Conservation (phyloP, 1,140 invertebrate genomes). For the Glomeris maerens region DNA sequence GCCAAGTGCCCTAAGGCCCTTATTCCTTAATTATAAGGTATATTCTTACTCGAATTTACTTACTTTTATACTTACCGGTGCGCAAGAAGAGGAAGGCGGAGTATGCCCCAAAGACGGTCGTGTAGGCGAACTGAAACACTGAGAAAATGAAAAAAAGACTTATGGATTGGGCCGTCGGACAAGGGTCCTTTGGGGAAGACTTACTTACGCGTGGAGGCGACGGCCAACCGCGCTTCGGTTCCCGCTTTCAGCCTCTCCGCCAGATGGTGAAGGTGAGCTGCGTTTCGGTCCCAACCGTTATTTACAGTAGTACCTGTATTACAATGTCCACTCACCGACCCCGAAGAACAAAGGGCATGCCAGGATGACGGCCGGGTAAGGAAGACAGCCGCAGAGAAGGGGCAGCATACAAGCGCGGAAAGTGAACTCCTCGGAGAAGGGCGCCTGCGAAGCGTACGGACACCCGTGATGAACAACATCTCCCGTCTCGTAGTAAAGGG, state of each 20-base stretch:
- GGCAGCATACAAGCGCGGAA: slow-evolving; percentile 90
- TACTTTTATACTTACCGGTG: slow-evolving; percentile 31
- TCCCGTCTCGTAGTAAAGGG: background rate
- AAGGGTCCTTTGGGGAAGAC: background rate
- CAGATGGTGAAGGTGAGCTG: slow-evolving; percentile 85
- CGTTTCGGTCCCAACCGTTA: slow-evolving; percentile 9
- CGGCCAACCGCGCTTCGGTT: slow-evolving; percentile 24
- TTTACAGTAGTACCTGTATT: slow-evolving; percentile 2
- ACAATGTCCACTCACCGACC: slow-evolving; percentile 42
- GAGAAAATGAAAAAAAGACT: slow-evolving; percentile 22
- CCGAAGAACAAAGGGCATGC: slow-evolving; percentile 85
- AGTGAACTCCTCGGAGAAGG: slow-evolving; percentile 85
- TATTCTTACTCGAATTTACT: background rate
- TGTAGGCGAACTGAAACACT: slow-evolving; percentile 81
- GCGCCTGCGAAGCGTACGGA: slow-evolving; percentile 40
- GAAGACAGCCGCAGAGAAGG: slow-evolving; percentile 64
- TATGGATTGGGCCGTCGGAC: background rate
- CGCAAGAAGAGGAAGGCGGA: slow-evolving; percentile 69
- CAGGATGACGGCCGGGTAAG: slow-evolving; percentile 57
- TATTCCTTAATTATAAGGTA: slow-evolving; percentile 4
- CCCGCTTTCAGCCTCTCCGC: slow-evolving; percentile 54
- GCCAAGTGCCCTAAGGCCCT: slow-evolving; percentile 68
- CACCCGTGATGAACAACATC: background rate
- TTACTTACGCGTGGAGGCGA: slow-evolving; percentile 28
- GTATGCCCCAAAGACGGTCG: slow-evolving; percentile 83